These are phyloP conservation scores for Geotrupes spiniger DNA, from an alignment of 2,888 invertebrate species.

Conservation along the genomic window DNA sequence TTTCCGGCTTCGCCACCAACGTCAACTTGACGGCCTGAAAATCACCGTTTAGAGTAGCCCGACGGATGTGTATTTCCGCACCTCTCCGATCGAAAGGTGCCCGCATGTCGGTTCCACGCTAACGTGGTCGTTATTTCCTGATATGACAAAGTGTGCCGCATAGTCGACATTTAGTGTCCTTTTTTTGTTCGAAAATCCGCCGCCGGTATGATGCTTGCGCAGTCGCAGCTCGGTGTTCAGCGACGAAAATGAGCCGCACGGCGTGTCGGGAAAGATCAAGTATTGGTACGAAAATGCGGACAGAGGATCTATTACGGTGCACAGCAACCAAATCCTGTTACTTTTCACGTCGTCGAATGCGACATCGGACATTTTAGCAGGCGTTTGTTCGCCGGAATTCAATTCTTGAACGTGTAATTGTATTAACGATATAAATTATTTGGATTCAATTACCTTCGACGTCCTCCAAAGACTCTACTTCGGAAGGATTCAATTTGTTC, in stretches of 20 bases:
- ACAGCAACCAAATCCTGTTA: constrained; percentile 25
- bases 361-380: too few relatives aligned
- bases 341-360: constrained; percentile 7
- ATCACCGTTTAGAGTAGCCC: constrained; percentile 6
- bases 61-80: constrained; percentile 9
- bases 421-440: too few relatives aligned
- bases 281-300: constrained; percentile 31
- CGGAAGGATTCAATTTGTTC: too few relatives aligned
- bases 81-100: constrained; percentile 26
- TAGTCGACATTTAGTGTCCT: constrained; percentile 11
- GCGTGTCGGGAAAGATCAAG: constrained; percentile 35
- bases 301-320: constrained; percentile 26
- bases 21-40: constrained; percentile 26
- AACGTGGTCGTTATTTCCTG: constrained; percentile 28
- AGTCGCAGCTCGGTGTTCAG: constrained; percentile 28
- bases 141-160: constrained; percentile 31
- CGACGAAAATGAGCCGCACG: constrained; percentile 35
- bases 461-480: too few relatives aligned
- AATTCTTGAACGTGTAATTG: too few relatives aligned
- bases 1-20: constrained; percentile 30
- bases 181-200: constrained; percentile 16
- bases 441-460: too few relatives aligned
- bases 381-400: too few relatives aligned
- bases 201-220: constrained; percentile 23
- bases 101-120: constrained; percentile 33